Percentiles rank a stretch among this genome's conserved stretches.
These are phyloP conservation scores for Acropternis orthonyx DNA, from an alignment of 2,797 vertebrate genomes.

Conservation along the genomic window DNA sequence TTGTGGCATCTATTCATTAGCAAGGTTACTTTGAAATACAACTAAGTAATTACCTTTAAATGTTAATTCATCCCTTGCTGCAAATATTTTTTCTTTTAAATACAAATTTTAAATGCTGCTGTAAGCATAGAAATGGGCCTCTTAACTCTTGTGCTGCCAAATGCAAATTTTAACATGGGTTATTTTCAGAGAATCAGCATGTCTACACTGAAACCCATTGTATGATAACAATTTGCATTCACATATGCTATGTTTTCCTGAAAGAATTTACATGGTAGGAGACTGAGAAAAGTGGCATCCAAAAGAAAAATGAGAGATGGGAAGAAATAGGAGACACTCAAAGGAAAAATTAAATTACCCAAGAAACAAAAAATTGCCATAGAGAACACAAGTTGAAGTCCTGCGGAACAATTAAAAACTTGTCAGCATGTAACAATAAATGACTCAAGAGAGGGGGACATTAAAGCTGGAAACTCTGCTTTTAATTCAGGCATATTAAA, in stretches of 20 bases:
- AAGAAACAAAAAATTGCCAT: not conserved
- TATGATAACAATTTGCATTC: not conserved
- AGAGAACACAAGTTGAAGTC: not conserved
- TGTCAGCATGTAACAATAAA: not conserved
- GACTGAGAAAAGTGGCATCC: not conserved
- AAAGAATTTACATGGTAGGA: not conserved
- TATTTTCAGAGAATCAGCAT: not conserved
- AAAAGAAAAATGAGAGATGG: not conserved
- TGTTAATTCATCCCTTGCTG: conserved; percentile 1
- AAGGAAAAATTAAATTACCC: not conserved
- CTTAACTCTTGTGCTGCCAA: not conserved
- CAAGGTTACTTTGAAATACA: conserved; percentile 31
- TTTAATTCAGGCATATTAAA: not conserved
- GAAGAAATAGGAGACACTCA: not conserved
- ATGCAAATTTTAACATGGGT: not conserved
- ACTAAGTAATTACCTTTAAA: conserved; percentile 34
- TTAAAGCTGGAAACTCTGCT: not conserved
- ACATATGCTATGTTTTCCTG: not conserved
- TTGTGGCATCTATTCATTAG: conserved; percentile 4
- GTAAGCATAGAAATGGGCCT: not conserved
- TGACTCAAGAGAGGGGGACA: not conserved
- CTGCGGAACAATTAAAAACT: not conserved
- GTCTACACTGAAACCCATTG: not conserved
- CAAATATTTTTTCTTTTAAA: conserved; percentile 29
- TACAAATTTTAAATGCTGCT: not conserved